Evolutionary conservation across 2,113 vertebrate species (phyloP).

Genomic region (Ifrita kowaldi): DNA sequence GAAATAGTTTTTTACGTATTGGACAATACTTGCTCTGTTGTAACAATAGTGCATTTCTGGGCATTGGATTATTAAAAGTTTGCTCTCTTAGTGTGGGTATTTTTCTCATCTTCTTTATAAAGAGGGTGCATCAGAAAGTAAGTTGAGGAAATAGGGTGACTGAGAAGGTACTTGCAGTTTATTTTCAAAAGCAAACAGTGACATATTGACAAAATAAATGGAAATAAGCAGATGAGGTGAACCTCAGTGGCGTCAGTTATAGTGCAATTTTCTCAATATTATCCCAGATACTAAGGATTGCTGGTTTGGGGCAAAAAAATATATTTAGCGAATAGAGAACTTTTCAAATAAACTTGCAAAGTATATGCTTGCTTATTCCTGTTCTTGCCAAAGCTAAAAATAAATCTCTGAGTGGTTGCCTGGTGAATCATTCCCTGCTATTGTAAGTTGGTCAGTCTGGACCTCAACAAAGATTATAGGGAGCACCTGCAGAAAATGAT

Average conservation of each 20-base stretch:
- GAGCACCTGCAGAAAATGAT: constrained; percentile 33
- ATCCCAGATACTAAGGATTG: neutral
- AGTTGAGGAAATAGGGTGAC: neutral
- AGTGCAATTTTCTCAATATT: neutral
- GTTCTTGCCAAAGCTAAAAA: constrained; percentile 27
- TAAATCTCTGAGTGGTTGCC: neutral
- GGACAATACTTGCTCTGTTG: neutral
- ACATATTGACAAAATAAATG: neutral
- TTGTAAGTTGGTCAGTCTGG: constrained; percentile 17
- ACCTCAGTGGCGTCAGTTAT: neutral
- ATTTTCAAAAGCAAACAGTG: neutral
- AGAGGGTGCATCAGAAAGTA: neutral
- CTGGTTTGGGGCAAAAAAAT: neutral
- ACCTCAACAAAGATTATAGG: constrained; percentile 36
- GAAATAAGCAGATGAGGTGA: neutral
- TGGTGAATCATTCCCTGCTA: constrained; percentile 52
- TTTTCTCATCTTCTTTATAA: neutral
- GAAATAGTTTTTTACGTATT: neutral
- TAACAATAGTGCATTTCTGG: neutral
- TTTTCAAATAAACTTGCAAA: constrained; percentile 31
- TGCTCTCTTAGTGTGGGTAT: neutral
- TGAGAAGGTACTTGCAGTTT: neutral
- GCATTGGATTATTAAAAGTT: neutral
- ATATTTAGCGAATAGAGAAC: neutral
- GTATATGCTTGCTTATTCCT: neutral